phyloP scores from a whole-genome alignment of 2,888 invertebrate species.

The Limnephilus lunatus region DNA sequence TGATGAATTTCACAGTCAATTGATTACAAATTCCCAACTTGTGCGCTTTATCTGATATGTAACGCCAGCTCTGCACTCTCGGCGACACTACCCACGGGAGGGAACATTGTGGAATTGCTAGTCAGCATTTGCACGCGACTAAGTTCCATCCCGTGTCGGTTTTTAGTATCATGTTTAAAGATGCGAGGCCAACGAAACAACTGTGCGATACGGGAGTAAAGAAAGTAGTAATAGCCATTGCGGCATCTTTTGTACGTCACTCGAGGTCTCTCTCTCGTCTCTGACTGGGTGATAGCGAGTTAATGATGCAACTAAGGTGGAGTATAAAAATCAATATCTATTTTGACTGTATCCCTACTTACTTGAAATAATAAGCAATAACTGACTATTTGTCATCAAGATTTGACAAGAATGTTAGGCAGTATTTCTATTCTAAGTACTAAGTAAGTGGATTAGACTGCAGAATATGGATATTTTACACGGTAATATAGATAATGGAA shows the following conservation, averaged over 20 bases:
- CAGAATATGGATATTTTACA: constrained; percentile 47
- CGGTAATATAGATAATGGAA: background rate
- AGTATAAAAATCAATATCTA: constrained; percentile 34
- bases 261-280: background rate
- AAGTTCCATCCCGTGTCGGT: too few relatives aligned
- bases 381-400: constrained; percentile 14
- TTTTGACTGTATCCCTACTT: constrained; percentile 42
- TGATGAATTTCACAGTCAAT: too few relatives aligned
- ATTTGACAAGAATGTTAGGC: constrained; percentile 32
- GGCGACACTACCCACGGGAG: too few relatives aligned
- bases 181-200: too few relatives aligned
- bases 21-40: background rate
- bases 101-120: too few relatives aligned
- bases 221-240: background rate
- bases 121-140: too few relatives aligned
- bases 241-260: background rate
- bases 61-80: too few relatives aligned
- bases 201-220: background rate
- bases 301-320: constrained; percentile 17
- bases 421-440: constrained; percentile 44
- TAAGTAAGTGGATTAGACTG: constrained; percentile 47
- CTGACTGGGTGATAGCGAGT: background rate
- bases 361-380: constrained; percentile 45
- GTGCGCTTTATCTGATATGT: too few relatives aligned
- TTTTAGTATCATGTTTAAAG: too few relatives aligned